A percentile compares a stretch with the other conserved stretches of the same genome.
phyloP scores from a whole-genome alignment of 53 echinoderm and acorn worm species.

The Stichopus horrens region DNA sequence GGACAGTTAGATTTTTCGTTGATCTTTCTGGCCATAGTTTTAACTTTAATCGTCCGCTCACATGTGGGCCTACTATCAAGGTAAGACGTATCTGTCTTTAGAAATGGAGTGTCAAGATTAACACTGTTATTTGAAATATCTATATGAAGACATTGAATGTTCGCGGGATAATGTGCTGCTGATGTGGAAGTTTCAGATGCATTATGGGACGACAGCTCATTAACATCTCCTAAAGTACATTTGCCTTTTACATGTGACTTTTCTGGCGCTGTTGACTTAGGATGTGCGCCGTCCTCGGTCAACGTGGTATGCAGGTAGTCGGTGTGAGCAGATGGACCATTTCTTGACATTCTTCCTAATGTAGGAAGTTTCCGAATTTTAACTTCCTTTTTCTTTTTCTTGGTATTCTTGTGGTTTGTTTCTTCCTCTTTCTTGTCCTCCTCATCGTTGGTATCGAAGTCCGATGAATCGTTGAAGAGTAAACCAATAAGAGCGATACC shows the following conservation, averaged over 20 bases:
- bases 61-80: not conserved
- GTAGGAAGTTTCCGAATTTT: not conserved
- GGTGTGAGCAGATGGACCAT: too few relatives aligned
- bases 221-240: not conserved
- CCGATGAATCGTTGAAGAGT: slow-evolving; percentile 33
- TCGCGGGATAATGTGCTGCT: not conserved
- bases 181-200: not conserved
- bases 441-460: slow-evolving; percentile 22
- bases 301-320: not conserved
- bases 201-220: not conserved
- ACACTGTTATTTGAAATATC: not conserved
- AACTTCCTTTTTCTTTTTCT: not conserved
- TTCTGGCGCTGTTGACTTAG: not conserved
- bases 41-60: not conserved
- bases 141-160: not conserved
- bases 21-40: not conserved
- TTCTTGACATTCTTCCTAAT: too few relatives aligned
- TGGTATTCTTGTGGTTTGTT: not conserved
- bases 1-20: not conserved
- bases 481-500: slow-evolving; percentile 25
- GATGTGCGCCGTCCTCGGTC: not conserved
- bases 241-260: not conserved
- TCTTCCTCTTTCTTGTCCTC: not conserved
- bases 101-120: not conserved
- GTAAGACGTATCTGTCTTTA: not conserved